Conservation (phyloP, 2,797 vertebrate species). For the Smutsia temminckii region DNA sequence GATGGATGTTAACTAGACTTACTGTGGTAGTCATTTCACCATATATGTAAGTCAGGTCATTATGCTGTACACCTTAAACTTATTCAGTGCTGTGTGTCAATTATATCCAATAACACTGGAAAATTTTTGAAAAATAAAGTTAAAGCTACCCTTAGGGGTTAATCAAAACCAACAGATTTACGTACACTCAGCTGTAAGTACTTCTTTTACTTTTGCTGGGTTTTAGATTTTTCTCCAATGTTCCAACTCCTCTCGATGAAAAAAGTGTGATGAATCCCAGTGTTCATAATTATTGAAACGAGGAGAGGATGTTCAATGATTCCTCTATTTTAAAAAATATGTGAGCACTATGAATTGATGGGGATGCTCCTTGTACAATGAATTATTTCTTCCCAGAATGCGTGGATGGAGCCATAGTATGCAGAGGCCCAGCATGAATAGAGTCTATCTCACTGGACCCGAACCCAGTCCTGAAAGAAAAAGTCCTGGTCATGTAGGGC, state of each 20-base stretch:
- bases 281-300: constrained; percentile 1
- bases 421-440: neutral
- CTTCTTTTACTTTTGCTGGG: neutral
- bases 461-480: neutral
- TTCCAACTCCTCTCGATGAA: neutral
- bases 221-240: constrained; percentile 48
- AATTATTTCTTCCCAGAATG: neutral
- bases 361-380: neutral
- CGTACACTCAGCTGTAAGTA: neutral
- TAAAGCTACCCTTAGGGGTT: neutral
- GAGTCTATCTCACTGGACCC: neutral
- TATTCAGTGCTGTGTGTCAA: neutral
- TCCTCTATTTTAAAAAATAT: constrained; percentile 7
- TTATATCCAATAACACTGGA: neutral
- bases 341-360: neutral
- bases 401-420: neutral
- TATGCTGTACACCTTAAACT: neutral
- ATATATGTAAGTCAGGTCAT: neutral
- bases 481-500: neutral
- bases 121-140: neutral
- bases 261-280: neutral
- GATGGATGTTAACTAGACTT: neutral
- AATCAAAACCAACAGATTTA: constrained; percentile 15
- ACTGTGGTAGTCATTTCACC: neutral
- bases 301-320: neutral